Evolutionary conservation across 2,888 invertebrate genomes (phyloP).

Genomic region (Campaea margaritaria): DNA sequence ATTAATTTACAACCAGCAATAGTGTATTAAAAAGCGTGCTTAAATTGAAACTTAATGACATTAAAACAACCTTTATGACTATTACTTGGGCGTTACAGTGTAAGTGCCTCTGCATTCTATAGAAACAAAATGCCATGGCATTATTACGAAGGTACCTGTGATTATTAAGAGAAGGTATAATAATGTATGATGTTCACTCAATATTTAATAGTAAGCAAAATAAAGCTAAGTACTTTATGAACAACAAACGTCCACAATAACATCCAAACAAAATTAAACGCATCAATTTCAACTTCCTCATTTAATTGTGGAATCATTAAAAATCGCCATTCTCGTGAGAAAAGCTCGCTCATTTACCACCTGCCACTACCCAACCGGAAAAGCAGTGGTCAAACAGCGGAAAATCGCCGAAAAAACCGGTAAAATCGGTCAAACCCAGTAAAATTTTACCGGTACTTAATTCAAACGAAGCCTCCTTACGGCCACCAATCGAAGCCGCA

Average conservation of each 20-base stretch:
- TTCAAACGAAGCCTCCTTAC: constrained; percentile 64
- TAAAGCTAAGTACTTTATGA: too few species aligned
- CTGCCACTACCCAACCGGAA: constrained; percentile 79
- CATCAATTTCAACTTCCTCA: constrained; percentile 67
- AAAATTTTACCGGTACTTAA: constrained; percentile 73
- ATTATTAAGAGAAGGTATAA: too few species aligned
- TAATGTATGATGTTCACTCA: too few species aligned
- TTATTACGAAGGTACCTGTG: too few species aligned
- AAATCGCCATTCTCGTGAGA: constrained; percentile 76
- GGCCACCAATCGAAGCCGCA: constrained; percentile 61
- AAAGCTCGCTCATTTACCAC: constrained; percentile 67
- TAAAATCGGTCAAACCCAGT: constrained; percentile 72
- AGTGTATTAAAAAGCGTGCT: too few species aligned
- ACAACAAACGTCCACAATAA: not conserved
- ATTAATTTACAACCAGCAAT: too few species aligned
- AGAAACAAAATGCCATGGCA: too few species aligned
- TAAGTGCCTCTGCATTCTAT: too few species aligned
- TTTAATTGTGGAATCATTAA: constrained; percentile 63
- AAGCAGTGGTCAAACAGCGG: constrained; percentile 79
- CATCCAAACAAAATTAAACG: constrained; percentile 40
- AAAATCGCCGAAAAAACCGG: constrained; percentile 74
- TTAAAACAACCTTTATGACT: too few species aligned
- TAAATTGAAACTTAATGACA: too few species aligned
- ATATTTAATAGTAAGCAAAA: too few species aligned
- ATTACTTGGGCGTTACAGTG: too few species aligned